Base-by-base conservation (phyloP, 1,140 invertebrate genomes). In the Trissolcus basalis region DNA sequence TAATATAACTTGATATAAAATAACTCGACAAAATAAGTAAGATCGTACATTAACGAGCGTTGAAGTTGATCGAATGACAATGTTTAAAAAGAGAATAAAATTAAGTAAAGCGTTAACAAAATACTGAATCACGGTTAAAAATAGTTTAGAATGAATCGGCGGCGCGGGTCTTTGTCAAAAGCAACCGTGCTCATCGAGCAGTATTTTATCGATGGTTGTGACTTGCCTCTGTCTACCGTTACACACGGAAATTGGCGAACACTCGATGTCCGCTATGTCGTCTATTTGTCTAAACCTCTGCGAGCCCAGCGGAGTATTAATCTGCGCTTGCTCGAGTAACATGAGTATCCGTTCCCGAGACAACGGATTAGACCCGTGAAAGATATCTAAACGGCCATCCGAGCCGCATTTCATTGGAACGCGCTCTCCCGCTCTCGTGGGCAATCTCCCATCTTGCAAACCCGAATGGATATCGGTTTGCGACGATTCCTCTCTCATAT, bases 271-370 rank as follows among this genome's bases (percentile, higher is more conserved):
- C 43, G 15, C 44, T 6, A 51, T 71, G 58, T 78, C 55, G 32
- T 67, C 69, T 55, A 78, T 65, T 70, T 70, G 77, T 59, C 63
- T 69, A 32, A 81, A 73, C 67, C 77, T 79, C 19, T 77, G 75
- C 10, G 35, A 71, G 2, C 82, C 68, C 13, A 84, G 6, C 12
- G 85, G 81, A 9, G 80, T 73, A 61, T 76, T 85, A 53, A 88
- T 88, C 47, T 87, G 85, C 3, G 81, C 84, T 49, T 87, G 78
- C 14, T 88, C 87, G 39, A 88, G 68, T 9, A 88, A 71, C 65
- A 85, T 85, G 32, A 88, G 35, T 81, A 88, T 87, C 48, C 81
- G 82, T 35, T 87, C 82, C 0, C 81, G 82, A 11, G 83, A 83
- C 39, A 87, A 56, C 12, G 81, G 55, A 56, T 70, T 83, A 10